phyloP scores from a whole-genome alignment of 2,113 vertebrate genomes.

The Chaetura pelagica region DNA sequence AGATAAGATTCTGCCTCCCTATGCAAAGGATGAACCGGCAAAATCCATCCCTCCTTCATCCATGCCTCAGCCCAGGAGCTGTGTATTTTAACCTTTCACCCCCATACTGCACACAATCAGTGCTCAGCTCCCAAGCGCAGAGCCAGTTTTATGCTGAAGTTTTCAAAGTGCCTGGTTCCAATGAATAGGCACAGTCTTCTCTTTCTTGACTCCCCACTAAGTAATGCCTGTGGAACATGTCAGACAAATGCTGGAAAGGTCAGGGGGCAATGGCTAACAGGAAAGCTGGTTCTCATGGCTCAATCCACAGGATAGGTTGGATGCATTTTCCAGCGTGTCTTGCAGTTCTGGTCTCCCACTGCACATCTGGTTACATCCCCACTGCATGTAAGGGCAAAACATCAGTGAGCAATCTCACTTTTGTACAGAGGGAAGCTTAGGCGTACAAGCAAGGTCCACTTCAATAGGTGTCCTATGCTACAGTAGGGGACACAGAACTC shows the following conservation, averaged over 20 bases:
- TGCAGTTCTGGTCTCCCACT: background rate
- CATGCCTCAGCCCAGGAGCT: background rate
- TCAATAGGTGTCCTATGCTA: background rate
- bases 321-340: background rate
- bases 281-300: background rate
- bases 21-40: background rate
- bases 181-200: conserved; percentile 20
- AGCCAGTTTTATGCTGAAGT: background rate
- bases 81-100: background rate
- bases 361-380: background rate
- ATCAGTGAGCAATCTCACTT: background rate
- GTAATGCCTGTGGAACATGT: conserved; percentile 20
- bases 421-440: background rate
- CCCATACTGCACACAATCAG: background rate
- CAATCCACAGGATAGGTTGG: background rate
- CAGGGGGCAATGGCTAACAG: background rate
- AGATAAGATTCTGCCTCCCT: background rate
- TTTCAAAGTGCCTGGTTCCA: background rate
- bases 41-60: background rate
- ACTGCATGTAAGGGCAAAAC: background rate
- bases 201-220: conserved; percentile 17
- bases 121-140: background rate
- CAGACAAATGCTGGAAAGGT: conserved; percentile 21
- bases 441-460: background rate
- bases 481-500: background rate